Base-by-base conservation (phyloP, 2,888 invertebrate genomes). In the Torymus aiolomorphi region DNA sequence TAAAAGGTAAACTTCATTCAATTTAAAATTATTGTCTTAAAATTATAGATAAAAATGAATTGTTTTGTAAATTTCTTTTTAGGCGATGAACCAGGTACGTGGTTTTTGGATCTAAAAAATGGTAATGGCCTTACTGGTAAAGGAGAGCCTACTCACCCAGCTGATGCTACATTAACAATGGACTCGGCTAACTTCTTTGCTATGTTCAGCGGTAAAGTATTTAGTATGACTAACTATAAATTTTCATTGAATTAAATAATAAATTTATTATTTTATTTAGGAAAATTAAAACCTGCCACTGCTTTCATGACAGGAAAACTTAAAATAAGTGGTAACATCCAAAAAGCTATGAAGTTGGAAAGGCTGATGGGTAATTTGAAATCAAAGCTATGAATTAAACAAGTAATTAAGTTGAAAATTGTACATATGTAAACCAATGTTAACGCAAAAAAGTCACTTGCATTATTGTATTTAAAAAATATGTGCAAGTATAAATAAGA, bases 281-380 rank as follows among this genome's bases (percentile, higher is more conserved):
- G 97, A 56, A 96, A 97, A 91, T 87, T 98, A 84, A 98, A 97
- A 88, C 96, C 99, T 2, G 94, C 98, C 0, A 94, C 95, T 1
- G 98, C 99, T 0, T 98, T 97, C 91, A 98, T 99, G 97, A 95
- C 95, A 88, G 98, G 98, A 72, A 98, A 98, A 91, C 91, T 99
- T 85, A 98, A 98, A 91, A 96, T 99, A 84, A 93, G 93, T 83
- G 99, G 99, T 0, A 97, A 98, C 88, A 92, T 98, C 86, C 96
- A 95, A 86, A 96, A 97, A 89, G 99, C 98, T 0, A 95, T 98
- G 94, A 98, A 98, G 89, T 91, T 99, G 80, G 98, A 98, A 89
- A 96, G 96, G 88, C 92, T 98, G 83, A 96, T 98, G 96, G 92
- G 92, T 66, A 94, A 94, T 51, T 91, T 97, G n/a, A 96, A 96